Conservation (phyloP, 2,888 invertebrate species). For the Bugulina stolonifera region DNA sequence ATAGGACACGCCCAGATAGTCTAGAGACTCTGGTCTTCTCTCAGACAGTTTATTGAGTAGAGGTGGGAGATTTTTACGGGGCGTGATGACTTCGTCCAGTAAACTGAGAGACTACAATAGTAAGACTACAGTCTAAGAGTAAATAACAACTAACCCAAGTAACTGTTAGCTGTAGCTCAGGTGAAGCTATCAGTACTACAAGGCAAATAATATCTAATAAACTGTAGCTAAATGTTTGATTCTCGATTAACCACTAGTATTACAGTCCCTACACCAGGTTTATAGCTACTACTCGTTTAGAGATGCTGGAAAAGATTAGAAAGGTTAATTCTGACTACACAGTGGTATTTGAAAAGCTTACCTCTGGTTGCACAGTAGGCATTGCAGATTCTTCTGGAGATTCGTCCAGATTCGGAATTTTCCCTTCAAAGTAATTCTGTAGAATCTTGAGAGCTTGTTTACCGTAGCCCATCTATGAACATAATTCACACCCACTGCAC, state of each 20-base stretch:
- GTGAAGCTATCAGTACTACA: no score
- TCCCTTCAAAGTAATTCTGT: slow-evolving; percentile 80
- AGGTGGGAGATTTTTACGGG: slow-evolving; percentile 77
- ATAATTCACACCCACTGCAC: no score
- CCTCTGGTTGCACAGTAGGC: not conserved
- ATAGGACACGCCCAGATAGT: slow-evolving; percentile 91
- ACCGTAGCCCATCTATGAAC: slow-evolving; percentile 88
- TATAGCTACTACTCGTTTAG: no score
- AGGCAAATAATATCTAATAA: no score
- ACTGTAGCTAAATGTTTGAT: no score
- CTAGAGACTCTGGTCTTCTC: slow-evolving; percentile 63
- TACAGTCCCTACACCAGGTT: no score
- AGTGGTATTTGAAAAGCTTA: not conserved
- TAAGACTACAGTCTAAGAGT: no score
- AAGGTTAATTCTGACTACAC: no score
- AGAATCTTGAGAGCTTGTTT: slow-evolving; percentile 75
- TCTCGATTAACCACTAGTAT: no score
- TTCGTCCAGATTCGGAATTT: slow-evolving; percentile 52
- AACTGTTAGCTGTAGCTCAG: no score
- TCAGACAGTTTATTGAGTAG: slow-evolving; percentile 79
- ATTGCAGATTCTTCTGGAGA: slow-evolving; percentile 28
- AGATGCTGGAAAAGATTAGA: no score
- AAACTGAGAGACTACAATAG: slow-evolving; percentile 60
- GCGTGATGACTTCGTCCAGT: slow-evolving; percentile 67
- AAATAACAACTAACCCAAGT: no score